These are phyloP conservation scores for Phorcus lineatus DNA, from an alignment of 2,888 invertebrate species.

Conservation along the genomic window DNA sequence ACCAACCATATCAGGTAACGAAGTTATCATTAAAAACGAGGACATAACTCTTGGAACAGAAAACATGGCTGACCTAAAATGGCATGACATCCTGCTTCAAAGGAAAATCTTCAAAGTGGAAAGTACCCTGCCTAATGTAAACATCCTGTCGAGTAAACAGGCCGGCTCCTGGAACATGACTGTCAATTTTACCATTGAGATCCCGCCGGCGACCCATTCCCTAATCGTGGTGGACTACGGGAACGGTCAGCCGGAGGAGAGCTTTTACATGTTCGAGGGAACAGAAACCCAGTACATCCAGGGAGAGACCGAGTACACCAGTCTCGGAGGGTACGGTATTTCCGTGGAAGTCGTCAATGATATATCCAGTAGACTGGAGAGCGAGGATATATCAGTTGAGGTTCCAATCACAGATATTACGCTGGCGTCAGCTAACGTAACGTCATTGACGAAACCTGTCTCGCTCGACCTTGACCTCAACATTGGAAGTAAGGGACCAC, in stretches of 20 bases:
- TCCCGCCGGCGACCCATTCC: conserved; percentile 59
- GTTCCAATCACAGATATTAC: conserved; percentile 58
- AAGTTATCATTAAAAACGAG: conserved; percentile 9
- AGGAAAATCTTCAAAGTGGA: conserved; percentile 4
- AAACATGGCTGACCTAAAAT: background rate
- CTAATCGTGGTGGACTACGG: conserved; percentile 64
- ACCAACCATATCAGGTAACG: background rate
- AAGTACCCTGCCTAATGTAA: background rate
- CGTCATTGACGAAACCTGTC: conserved; percentile 54
- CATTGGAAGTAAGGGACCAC: conserved; percentile 52
- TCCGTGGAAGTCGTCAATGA: conserved; percentile 61
- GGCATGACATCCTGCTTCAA: background rate
- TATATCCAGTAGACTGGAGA: conserved; percentile 49
- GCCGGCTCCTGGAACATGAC: conserved; percentile 56
- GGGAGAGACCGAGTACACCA: conserved; percentile 50
- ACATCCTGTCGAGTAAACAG: conserved; percentile 40
- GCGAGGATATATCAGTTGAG: conserved; percentile 65
- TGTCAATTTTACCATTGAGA: conserved; percentile 54
- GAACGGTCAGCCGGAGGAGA: conserved; percentile 53
- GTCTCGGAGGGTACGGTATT: conserved; percentile 62
- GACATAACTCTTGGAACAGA: background rate
- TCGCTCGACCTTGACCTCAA: conserved; percentile 61
- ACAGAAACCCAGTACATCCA: conserved; percentile 39
- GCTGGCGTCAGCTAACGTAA: conserved; percentile 52
- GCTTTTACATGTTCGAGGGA: conserved; percentile 55